Conservation (phyloP, 2,113 vertebrate genomes). For the Anser brachyrhynchus region DNA sequence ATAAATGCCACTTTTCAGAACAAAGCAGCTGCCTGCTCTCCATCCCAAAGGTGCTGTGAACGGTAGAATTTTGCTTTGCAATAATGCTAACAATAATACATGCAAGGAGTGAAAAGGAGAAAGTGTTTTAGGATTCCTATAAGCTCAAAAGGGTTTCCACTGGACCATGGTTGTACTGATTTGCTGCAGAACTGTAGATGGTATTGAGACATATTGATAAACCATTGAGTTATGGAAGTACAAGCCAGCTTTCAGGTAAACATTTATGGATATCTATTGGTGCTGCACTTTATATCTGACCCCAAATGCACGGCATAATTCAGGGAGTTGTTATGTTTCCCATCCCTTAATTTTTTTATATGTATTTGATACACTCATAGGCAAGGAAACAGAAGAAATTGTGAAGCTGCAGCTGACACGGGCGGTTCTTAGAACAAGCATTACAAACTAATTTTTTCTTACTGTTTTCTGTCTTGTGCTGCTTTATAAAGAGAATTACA, state of each 20-base stretch:
- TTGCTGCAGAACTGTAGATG: neutral
- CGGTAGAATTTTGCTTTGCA: neutral
- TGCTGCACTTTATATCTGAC: neutral
- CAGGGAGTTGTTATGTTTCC: neutral
- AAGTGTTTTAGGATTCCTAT: neutral
- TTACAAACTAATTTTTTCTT: neutral
- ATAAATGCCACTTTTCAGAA: neutral
- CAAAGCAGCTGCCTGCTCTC: neutral
- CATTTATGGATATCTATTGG: neutral
- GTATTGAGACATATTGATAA: neutral
- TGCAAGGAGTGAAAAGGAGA: neutral
- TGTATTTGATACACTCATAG: neutral
- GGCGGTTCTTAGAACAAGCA: neutral
- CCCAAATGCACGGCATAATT: neutral
- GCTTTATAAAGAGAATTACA: neutral
- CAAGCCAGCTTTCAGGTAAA: neutral
- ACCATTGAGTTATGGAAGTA: neutral
- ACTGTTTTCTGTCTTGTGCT: neutral
- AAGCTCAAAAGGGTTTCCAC: neutral
- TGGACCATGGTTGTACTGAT: neutral
- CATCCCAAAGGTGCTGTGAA: neutral
- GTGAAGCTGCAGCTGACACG: neutral
- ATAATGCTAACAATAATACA: neutral
- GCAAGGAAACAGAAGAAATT: neutral
- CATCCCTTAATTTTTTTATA: neutral